Conservation (phyloP, 1,140 invertebrate genomes). For the Diprion similis region DNA sequence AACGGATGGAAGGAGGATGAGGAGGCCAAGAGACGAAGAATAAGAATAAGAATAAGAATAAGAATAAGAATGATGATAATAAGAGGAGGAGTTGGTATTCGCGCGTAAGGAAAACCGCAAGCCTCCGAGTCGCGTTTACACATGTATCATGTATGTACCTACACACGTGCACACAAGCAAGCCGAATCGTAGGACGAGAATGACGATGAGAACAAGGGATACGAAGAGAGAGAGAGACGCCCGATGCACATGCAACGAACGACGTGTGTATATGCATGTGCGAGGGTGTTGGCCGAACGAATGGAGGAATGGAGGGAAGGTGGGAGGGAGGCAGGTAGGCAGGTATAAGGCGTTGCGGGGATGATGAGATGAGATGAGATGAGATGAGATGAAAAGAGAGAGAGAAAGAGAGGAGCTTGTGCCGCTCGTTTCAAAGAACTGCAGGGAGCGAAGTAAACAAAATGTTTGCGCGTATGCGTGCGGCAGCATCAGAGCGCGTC, state of each 20-base stretch:
- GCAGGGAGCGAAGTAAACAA: constrained; percentile 55
- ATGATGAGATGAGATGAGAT: neutral
- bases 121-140: no score
- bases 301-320: neutral
- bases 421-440: constrained; percentile 57
- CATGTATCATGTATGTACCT: no score
- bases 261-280: neutral
- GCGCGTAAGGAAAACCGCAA: neutral
- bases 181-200: neutral
- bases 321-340: neutral
- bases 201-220: neutral
- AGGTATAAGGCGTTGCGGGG: neutral
- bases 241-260: neutral
- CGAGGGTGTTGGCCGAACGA: neutral
- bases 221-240: neutral
- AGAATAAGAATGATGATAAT: no score
- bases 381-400: neutral
- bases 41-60: no score
- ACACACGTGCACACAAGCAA: neutral
- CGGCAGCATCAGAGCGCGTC: constrained; percentile 8
- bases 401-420: constrained; percentile 34
- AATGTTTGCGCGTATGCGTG: constrained; percentile 48
- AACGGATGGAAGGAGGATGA: neutral
- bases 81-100: neutral
- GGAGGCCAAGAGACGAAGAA: neutral